Conservation (phyloP, 1,140 invertebrate genomes). For the Atopsyche davidsoni region DNA sequence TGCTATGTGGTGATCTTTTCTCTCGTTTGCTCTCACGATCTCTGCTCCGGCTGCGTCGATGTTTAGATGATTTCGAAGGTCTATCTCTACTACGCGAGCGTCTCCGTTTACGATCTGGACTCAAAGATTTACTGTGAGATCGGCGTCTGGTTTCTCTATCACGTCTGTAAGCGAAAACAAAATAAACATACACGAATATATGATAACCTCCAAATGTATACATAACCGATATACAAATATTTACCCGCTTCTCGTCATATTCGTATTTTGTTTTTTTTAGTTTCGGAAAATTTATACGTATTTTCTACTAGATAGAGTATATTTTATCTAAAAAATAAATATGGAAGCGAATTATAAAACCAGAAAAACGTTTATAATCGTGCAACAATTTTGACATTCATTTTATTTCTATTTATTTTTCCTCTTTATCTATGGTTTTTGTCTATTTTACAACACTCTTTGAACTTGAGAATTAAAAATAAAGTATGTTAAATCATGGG, state of each 20-base stretch:
- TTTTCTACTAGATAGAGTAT: too few species aligned
- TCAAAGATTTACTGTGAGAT: slow-evolving; percentile 47
- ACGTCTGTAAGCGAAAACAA: slow-evolving; percentile 33
- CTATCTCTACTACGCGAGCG: slow-evolving; percentile 59
- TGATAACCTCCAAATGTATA: slow-evolving; percentile 1
- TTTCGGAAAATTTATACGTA: too few species aligned
- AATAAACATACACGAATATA: slow-evolving; percentile 4
- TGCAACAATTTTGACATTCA: too few species aligned
- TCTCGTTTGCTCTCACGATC: slow-evolving; percentile 40
- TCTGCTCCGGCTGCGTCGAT: slow-evolving; percentile 40
- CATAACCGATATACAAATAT: slow-evolving; percentile 3
- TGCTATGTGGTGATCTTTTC: slow-evolving; percentile 39
- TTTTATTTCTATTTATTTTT: too few species aligned
- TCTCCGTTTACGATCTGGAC: slow-evolving; percentile 56
- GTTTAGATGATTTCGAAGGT: slow-evolving; percentile 43
- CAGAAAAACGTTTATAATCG: too few species aligned
- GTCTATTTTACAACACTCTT: too few species aligned
- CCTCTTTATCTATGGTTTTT: too few species aligned
- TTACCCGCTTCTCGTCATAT: slow-evolving; percentile 33
- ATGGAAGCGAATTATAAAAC: too few species aligned
- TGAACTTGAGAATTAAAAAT: too few species aligned
- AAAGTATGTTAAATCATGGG: too few species aligned
- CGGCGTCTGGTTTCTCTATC: slow-evolving; percentile 40
- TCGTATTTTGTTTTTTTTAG: not conserved
- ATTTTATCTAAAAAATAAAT: too few species aligned